Evolutionary conservation across 2,113 vertebrate species (phyloP), one percentile per base, ranked within the genome.

Genomic region (Alectura lathami): DNA sequence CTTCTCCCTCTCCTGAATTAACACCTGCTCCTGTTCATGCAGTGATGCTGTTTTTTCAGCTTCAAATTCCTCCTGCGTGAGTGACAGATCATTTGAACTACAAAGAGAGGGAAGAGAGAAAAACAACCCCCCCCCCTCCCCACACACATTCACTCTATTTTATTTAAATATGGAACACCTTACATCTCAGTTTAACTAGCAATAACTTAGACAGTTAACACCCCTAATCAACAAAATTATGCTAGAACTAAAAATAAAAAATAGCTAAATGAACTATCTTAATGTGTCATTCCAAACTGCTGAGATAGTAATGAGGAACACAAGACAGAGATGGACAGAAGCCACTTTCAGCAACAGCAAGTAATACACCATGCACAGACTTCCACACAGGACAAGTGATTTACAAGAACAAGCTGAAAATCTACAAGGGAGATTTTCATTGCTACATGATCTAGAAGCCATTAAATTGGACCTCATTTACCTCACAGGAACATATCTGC

Each of bases 61-160:
- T 88, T 97, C 97, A 91, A 97, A 94, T 82, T 97, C 96, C 2
- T 95, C 96, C 98, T 98, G 72, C 3, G 29, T 8, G 74, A 93
- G 76, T 34, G 40, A 88, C 5, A 70, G 4, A 85, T 1, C 32
- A 10, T 85, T 73, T 40, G 16, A 62, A 77, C 81, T 69, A 88
- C 4, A 17, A 14, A 45, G 9, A 24, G 11, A 3, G 6, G 8
- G 15, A 30, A 13, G 4, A 14, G n/a, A 27, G 29, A 20, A 67
- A 67, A 22, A 57, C 29, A 5, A n/a, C n/a, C n/a, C n/a, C n/a
- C 14, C 14, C 40, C 17, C 17, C 4, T 10, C 11, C 16, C 16
- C 59, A 63, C 8, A 40, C 17, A 29, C 5, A 38, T n/a, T 40
- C 36, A 36, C 26, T 24, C 26, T 22, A 45, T 56, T 53, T 22